phyloP scores from a whole-genome alignment of 37 sponge, comb jelly and placozoan genomes.

The Chondrosia reniformis region DNA sequence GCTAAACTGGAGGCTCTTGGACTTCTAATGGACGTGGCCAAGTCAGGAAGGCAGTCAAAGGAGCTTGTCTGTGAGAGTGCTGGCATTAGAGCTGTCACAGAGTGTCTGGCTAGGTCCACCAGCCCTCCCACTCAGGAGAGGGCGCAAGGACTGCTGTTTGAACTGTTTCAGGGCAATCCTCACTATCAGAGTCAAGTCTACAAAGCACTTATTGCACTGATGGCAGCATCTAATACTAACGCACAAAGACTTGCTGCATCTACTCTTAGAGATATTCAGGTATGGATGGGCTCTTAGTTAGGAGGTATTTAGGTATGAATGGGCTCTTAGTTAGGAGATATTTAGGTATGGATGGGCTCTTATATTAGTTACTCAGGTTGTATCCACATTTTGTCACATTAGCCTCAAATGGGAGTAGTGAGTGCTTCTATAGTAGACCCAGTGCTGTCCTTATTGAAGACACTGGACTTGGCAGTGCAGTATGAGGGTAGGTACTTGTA shows the following conservation, averaged over 20 bases:
- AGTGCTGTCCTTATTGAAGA: slow-evolving; percentile 70
- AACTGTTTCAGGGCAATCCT: slow-evolving; percentile 83
- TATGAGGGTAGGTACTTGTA: slow-evolving; percentile 83
- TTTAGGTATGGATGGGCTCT: no score
- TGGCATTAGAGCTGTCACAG: slow-evolving; percentile 84
- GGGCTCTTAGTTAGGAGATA: no score
- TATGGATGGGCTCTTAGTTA: not conserved
- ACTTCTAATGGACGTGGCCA: slow-evolving; percentile 66
- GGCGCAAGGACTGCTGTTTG: slow-evolving; percentile 47
- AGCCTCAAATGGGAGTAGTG: slow-evolving; percentile 79
- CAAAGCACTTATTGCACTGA: slow-evolving; percentile 79
- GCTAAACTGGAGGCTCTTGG: slow-evolving; percentile 65
- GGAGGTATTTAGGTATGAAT: no score
- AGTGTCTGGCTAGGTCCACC: slow-evolving; percentile 77
- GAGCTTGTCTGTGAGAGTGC: slow-evolving; percentile 95
- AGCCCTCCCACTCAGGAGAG: slow-evolving; percentile 58
- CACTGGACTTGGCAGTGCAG: slow-evolving; percentile 82
- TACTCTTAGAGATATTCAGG: slow-evolving; percentile 68
- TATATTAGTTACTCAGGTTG: no score
- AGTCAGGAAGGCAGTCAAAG: slow-evolving; percentile 91
- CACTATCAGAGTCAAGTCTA: slow-evolving; percentile 90
- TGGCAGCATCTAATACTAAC: slow-evolving; percentile 58
- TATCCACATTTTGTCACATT: not conserved
- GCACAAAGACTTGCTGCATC: slow-evolving; percentile 83
- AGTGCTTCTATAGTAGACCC: slow-evolving; percentile 88